These are phyloP conservation scores for Albula glossodonta DNA, from an alignment of 2,113 vertebrate species.

Conservation along the genomic window DNA sequence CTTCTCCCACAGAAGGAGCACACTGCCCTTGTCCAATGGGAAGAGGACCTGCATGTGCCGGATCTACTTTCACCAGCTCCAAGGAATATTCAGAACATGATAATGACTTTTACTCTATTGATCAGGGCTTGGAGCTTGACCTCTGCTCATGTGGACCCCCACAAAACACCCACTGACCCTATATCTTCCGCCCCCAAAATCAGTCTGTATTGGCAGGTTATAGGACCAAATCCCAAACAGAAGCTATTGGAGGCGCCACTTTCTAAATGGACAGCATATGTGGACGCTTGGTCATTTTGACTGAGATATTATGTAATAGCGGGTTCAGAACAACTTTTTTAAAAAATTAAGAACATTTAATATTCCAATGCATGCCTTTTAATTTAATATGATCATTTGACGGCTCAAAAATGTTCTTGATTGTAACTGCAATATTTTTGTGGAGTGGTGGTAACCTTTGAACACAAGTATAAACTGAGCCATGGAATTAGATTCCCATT, in stretches of 20 bases:
- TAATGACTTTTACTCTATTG: slow-evolving; percentile 71
- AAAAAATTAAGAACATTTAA: background rate
- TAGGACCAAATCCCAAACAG: background rate
- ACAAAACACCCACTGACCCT: slow-evolving; percentile 35
- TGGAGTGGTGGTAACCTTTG: background rate
- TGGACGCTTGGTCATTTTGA: background rate
- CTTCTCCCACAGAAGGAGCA: slow-evolving; percentile 31
- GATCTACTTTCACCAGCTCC: slow-evolving; percentile 61
- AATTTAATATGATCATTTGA: background rate
- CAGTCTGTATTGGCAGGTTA: background rate
- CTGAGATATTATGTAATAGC: background rate
- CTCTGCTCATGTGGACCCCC: slow-evolving; percentile 46
- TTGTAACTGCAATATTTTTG: background rate
- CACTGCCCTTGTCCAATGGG: slow-evolving; percentile 52
- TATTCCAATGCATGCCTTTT: background rate
- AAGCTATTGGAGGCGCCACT: background rate
- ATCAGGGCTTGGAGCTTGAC: slow-evolving; percentile 52
- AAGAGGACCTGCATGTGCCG: slow-evolving; percentile 27
- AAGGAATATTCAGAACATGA: slow-evolving; percentile 66
- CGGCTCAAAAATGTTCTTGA: background rate
- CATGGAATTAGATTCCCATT: background rate
- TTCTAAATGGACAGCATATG: background rate
- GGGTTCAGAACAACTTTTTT: background rate
- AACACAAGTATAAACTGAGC: background rate
- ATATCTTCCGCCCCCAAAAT: slow-evolving; percentile 9